Evolutionary conservation across 2,888 invertebrate genomes (phyloP).

Genomic region (Lasioglossum pauxillum): DNA sequence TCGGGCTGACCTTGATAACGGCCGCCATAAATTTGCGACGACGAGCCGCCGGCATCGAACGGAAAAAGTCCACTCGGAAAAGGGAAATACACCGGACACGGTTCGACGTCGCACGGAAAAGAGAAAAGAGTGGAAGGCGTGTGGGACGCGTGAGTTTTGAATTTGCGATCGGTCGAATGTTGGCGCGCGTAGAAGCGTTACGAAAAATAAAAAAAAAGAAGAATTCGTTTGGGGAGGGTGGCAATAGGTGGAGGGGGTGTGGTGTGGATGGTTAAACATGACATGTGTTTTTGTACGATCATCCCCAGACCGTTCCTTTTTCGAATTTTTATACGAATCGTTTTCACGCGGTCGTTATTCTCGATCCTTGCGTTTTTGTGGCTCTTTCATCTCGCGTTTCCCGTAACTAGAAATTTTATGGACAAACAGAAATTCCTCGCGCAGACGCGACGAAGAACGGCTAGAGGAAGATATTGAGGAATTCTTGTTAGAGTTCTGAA

Average conservation of each 20-base stretch:
- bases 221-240: not conserved
- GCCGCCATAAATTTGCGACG: not conserved
- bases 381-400: constrained; percentile 5
- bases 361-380: not conserved
- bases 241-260: not conserved
- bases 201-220: not conserved
- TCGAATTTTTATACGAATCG: constrained; percentile 44
- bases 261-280: constrained; percentile 33
- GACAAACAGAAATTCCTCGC: not conserved
- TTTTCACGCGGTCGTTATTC: not conserved
- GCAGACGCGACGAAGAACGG: not conserved
- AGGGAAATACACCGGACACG: not conserved
- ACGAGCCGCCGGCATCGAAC: not conserved
- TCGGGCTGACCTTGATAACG: not conserved
- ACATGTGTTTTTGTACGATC: constrained; percentile 45
- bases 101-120: not conserved
- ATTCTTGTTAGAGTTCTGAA: not conserved
- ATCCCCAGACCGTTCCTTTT: not conserved
- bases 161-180: constrained; percentile 1
- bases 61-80: not conserved
- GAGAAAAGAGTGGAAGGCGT: not conserved
- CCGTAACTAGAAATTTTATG: constrained; percentile 25
- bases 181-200: constrained; percentile 3
- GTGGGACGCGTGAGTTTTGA: constrained; percentile 26
- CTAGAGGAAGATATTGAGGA: not conserved